Conservation (phyloP, 2,888 invertebrate genomes). For the Pollenia angustigena region DNA sequence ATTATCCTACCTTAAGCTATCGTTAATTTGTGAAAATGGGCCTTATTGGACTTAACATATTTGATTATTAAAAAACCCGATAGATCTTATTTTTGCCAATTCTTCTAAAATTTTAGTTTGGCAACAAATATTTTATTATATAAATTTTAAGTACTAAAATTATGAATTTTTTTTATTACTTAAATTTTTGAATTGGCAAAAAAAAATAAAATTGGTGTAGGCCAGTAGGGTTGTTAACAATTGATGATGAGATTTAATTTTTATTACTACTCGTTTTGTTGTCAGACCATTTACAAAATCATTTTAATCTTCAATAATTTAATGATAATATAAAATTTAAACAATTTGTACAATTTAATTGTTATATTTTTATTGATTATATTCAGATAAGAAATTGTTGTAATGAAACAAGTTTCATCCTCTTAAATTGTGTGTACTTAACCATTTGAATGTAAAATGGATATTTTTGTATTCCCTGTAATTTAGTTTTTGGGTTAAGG, state of each 20-base stretch:
- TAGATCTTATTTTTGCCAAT: no score
- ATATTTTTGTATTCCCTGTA: not conserved
- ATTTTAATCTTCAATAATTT: constrained; percentile 27
- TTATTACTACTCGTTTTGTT: not conserved
- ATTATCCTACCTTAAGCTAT: no score
- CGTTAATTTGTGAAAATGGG: no score
- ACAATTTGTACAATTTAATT: constrained; percentile 38
- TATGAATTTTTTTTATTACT: not conserved
- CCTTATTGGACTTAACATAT: no score
- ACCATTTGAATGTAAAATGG: not conserved
- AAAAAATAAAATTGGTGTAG: not conserved
- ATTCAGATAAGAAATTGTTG: not conserved
- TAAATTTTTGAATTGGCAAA: not conserved
- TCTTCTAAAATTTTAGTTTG: no score
- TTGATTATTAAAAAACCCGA: no score
- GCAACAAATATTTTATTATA: no score
- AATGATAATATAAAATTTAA: not conserved
- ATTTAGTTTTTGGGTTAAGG: constrained; percentile 1
- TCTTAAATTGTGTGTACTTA: no score
- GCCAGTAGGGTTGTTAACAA: not conserved
- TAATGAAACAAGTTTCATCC: constrained; percentile 2
- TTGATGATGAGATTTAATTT: constrained; percentile 6
- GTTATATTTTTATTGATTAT: constrained; percentile 39
- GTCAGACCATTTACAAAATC: not conserved
- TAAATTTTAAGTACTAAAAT: no score